phyloP scores from a whole-genome alignment of 2,888 invertebrate genomes.

The Cancer borealis region DNA sequence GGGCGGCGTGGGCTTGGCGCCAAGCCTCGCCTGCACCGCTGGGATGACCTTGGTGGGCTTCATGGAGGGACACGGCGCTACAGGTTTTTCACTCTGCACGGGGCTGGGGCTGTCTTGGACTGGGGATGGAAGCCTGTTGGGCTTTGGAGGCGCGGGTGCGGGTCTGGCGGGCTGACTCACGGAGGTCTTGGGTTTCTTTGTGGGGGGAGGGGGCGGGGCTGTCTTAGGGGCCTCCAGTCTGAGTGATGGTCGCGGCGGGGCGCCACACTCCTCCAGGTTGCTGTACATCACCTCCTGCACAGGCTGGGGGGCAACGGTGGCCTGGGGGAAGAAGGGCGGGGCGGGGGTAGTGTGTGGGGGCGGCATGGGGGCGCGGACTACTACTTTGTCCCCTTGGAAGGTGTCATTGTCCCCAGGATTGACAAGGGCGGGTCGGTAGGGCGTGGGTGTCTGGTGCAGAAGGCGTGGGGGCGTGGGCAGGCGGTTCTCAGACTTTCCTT shows the following conservation, averaged over 20 bases:
- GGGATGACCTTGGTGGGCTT: constrained; percentile 42
- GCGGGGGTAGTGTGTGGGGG: background rate
- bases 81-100: background rate
- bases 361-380: constrained; percentile 60
- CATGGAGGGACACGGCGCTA: background rate
- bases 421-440: background rate
- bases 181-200: constrained; percentile 32
- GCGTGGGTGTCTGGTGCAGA: constrained; percentile 42
- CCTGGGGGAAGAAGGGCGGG: background rate
- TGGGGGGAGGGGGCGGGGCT: background rate
- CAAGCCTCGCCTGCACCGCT: background rate
- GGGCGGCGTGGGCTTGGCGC: constrained; percentile 60
- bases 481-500: constrained; percentile 48
- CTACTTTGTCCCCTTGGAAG: constrained; percentile 33
- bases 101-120: background rate
- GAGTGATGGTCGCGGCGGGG: background rate
- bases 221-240: background rate
- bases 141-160: constrained; percentile 26
- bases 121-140: background rate
- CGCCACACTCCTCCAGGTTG: background rate
- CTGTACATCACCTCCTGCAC: constrained; percentile 42
- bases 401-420: constrained; percentile 12
- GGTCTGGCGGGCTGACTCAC: background rate
- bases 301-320: background rate
- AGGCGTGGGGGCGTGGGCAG: constrained; percentile 47